Conservation (phyloP, 2,888 invertebrate species). For the Drosophila antonietae region DNA sequence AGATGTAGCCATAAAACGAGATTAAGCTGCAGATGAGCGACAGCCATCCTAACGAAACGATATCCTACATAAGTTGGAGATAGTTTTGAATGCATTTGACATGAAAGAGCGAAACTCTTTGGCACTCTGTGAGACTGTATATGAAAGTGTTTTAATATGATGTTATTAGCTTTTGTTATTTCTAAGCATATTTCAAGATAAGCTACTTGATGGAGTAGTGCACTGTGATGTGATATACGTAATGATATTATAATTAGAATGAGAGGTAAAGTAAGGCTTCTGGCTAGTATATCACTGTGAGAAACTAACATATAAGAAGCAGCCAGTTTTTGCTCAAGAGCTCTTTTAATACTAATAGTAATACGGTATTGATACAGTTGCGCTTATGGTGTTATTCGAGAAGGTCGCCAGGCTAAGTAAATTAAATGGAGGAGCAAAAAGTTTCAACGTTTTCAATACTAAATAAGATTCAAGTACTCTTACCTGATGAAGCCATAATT, state of each 20-base stretch:
- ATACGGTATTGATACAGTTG: too few relatives aligned
- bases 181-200: not conserved
- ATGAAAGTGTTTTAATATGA: not conserved
- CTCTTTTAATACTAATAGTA: not conserved
- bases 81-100: not conserved
- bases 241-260: not conserved
- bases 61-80: conserved; percentile 12
- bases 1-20: conserved; percentile 15
- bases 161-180: not conserved
- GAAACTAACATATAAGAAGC: not conserved
- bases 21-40: conserved; percentile 17
- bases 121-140: not conserved
- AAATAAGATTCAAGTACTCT: not conserved
- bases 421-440: too few relatives aligned
- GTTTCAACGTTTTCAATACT: not conserved
- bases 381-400: too few relatives aligned
- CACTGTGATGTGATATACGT: too few relatives aligned
- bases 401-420: too few relatives aligned
- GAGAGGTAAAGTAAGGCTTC: not conserved
- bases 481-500: too few relatives aligned
- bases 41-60: conserved; percentile 14
- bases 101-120: not conserved
- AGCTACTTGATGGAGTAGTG: not conserved
- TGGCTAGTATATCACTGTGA: not conserved
- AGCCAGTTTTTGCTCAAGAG: not conserved